Conservation (phyloP, 2,888 invertebrate genomes). For the Pachycephus smyrnensis region DNA sequence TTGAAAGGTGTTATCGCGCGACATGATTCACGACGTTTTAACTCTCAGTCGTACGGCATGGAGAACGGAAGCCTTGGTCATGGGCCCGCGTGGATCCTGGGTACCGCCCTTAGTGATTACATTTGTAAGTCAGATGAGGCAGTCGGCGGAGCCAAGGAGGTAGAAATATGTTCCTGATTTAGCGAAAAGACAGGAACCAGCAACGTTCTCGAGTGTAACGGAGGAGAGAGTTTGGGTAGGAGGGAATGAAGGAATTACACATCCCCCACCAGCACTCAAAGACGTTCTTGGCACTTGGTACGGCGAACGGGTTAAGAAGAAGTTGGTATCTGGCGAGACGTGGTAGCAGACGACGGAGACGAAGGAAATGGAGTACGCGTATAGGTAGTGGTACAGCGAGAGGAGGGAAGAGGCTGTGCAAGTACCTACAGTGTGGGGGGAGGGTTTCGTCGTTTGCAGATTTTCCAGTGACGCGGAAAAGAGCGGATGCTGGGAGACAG, state of each 20-base stretch:
- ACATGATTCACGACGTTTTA: not conserved
- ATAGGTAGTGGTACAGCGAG: not conserved
- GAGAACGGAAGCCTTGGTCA: conserved; percentile 27
- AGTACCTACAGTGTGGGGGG: not conserved
- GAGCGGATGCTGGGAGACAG: not conserved
- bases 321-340: not conserved
- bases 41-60: not conserved
- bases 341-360: not conserved
- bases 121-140: conserved; percentile 62
- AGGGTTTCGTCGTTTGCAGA: not conserved
- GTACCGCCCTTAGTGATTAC: conserved; percentile 59
- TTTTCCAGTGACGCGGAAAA: not conserved
- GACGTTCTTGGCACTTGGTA: too few species aligned
- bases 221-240: not conserved
- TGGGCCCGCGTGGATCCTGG: conserved; percentile 30
- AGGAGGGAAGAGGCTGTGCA: not conserved
- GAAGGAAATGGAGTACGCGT: not conserved
- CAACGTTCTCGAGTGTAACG: conserved; percentile 7
- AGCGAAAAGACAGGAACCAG: conserved; percentile 9
- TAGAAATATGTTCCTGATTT: conserved; percentile 26
- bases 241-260: not conserved
- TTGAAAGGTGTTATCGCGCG: not conserved
- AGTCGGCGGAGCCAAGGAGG: conserved; percentile 33
- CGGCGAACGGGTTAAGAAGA: not conserved
- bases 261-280: too few species aligned